phyloP scores from a whole-genome alignment of 37 sponge, comb jelly and placozoan genomes.

The Spongilla lacustris region DNA sequence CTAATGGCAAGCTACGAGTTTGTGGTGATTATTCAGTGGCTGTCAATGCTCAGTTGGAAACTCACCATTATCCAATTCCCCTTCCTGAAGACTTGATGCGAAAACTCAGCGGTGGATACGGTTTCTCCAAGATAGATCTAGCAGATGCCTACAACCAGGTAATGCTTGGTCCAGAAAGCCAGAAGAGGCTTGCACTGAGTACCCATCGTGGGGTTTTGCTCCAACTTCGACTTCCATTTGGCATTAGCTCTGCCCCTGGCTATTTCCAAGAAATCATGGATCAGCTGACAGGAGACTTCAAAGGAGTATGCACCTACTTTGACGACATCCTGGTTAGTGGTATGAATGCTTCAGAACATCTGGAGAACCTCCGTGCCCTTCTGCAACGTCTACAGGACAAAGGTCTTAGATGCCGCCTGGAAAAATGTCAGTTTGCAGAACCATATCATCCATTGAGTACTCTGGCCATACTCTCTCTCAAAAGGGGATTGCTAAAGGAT shows the following conservation, averaged over 20 bases:
- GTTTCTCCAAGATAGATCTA: constrained; percentile 30
- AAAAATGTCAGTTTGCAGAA: constrained; percentile 35
- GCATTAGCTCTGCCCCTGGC: no score
- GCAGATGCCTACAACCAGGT: constrained; percentile 41
- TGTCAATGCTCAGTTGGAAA: constrained; percentile 18
- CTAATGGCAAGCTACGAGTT: neutral
- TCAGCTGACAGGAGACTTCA: constrained; percentile 13
- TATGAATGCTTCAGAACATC: constrained; percentile 4
- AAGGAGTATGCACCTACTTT: constrained; percentile 21
- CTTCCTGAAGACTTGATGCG: constrained; percentile 43
- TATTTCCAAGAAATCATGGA: constrained; percentile 38
- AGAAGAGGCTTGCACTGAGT: neutral
- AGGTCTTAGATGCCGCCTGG: constrained; percentile 25
- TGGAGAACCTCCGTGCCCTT: constrained; percentile 14
- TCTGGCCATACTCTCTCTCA: constrained; percentile 33
- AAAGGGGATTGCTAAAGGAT: neutral
- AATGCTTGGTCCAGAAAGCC: constrained; percentile 10
- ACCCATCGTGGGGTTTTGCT: no score
- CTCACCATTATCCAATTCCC: constrained; percentile 39
- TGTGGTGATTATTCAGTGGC: constrained; percentile 49
- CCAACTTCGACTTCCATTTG: no score
- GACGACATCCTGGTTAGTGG: constrained; percentile 38
- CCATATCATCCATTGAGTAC: constrained; percentile 27
- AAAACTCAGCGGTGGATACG: constrained; percentile 18
- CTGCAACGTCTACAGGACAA: constrained; percentile 20